Evolutionary conservation across 2,797 vertebrate species (phyloP), one percentile per base, ranked within the genome.

Genomic region (Acanthurus lineatus): DNA sequence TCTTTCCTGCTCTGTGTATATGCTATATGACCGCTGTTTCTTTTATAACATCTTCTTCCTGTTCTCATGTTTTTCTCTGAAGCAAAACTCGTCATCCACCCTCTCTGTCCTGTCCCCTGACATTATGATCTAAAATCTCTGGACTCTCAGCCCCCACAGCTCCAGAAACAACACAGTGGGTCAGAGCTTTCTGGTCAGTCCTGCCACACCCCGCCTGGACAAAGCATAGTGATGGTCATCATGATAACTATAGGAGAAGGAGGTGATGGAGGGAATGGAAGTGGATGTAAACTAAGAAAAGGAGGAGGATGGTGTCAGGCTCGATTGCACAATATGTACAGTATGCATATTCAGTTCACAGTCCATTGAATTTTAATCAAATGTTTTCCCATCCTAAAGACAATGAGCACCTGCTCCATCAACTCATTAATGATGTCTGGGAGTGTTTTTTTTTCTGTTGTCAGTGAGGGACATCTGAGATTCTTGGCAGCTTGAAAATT

Each of bases 101-200:
- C 53, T 72, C 58, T 53, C 56, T 35, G 70, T 74, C 70, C 80
- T 44, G 69, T 90, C 61, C 16, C 8, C 17, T 84, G 17, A 77
- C 40, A 77, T 73, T 72, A 80, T 54, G 22, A 76, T 79, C 65
- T 59, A 40, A 73, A 71, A 40, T 8, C 40, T 40, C 40, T 40
- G 40, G 40, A 49, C 45, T 61, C 61, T 45, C 12, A 42, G 54
- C 53, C 28, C 83, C 71, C 66, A 67, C 74, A 75, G 72, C 57
- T 82, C 61, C 73, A 56, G 59, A 77, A 69, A 77, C 72, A 81
- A 28, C 73, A 52, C 19, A 15, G 47, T 91, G 84, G 88, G 73
- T 89, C 80, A 83, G 48, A 83, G 73, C 25, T 74, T 68, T 81
- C 51, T 77, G 67, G 77, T 90, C 70, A 74, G 64, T 40, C 47